Conservation (phyloP, 2,888 invertebrate genomes). For the Drosophila monieri region DNA sequence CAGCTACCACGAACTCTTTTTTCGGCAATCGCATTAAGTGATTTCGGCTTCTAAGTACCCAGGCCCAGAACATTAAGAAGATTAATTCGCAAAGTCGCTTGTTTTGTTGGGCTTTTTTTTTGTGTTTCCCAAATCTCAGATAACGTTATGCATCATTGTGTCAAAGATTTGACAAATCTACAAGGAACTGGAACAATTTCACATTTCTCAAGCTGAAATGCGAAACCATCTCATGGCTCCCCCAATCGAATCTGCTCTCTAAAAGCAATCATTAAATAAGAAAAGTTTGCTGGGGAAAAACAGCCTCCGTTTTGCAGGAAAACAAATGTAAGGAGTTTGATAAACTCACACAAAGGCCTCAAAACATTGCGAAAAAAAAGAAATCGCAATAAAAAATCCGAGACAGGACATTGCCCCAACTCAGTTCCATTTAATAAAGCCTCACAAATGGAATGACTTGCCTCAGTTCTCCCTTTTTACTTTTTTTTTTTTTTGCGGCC, state of each 20-base stretch:
- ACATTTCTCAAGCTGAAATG: conserved; percentile 64
- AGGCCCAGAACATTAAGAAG: conserved; percentile 75
- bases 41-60: conserved; percentile 57
- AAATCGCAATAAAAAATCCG: conserved; percentile 69
- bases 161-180: conserved; percentile 76
- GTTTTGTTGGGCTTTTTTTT: conserved; percentile 39
- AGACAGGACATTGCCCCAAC: conserved; percentile 66
- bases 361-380: conserved; percentile 49
- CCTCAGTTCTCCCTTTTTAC: conserved; percentile 38
- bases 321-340: conserved; percentile 76
- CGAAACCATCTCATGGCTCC: conserved; percentile 59
- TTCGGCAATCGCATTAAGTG: conserved; percentile 70
- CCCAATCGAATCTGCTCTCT: conserved; percentile 63
- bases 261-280: conserved; percentile 73
- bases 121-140: conserved; percentile 64
- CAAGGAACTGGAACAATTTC: conserved; percentile 63
- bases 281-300: conserved; percentile 46
- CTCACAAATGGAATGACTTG: conserved; percentile 76
- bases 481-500: conserved; percentile 38
- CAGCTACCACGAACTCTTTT: conserved; percentile 7
- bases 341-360: conserved; percentile 58
- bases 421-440: conserved; percentile 73
- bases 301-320: conserved; percentile 62
- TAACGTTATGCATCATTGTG: conserved; percentile 78
- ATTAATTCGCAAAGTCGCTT: conserved; percentile 75